Percentiles rank a stretch among this genome's conserved stretches.
Conservation (phyloP, 2,797 vertebrate species). For the Pipistrellus pygmaeus region DNA sequence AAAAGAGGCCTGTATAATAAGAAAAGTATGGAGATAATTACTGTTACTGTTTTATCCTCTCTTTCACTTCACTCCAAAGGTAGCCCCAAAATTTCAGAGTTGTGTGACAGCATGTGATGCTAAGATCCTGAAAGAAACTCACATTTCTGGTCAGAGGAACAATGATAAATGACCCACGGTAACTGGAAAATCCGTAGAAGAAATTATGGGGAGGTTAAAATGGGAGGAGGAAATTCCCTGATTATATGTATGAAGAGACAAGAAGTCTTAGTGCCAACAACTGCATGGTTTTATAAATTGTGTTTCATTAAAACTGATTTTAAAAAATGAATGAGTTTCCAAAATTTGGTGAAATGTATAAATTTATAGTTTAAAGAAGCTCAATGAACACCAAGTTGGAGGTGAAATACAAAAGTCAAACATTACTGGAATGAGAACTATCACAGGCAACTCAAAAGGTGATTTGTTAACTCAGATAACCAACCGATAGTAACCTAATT, state of each 20-base stretch:
- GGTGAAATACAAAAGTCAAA: constrained; percentile 36
- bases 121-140: constrained; percentile 29
- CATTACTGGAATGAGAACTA: constrained; percentile 22
- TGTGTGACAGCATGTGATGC: not conserved
- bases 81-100: not conserved
- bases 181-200: not conserved
- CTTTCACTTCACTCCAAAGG: not conserved
- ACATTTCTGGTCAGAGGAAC: not conserved
- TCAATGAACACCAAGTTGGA: not conserved
- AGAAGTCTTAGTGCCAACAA: not conserved
- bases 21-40: not conserved
- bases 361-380: constrained; percentile 30
- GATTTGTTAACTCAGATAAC: constrained; percentile 17
- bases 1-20: not conserved
- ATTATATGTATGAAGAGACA: constrained; percentile 3
- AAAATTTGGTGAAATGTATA: not conserved
- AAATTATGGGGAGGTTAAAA: constrained; percentile 14
- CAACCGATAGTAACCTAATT: not conserved
- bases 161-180: not conserved
- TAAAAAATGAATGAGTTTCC: not conserved
- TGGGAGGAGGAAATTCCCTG: not conserved
- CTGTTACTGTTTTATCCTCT: not conserved
- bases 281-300: not conserved
- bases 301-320: not conserved
- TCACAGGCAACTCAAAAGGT: not conserved